phyloP scores from a whole-genome alignment of 2,797 vertebrate genomes.

The Acanthiza pusilla region DNA sequence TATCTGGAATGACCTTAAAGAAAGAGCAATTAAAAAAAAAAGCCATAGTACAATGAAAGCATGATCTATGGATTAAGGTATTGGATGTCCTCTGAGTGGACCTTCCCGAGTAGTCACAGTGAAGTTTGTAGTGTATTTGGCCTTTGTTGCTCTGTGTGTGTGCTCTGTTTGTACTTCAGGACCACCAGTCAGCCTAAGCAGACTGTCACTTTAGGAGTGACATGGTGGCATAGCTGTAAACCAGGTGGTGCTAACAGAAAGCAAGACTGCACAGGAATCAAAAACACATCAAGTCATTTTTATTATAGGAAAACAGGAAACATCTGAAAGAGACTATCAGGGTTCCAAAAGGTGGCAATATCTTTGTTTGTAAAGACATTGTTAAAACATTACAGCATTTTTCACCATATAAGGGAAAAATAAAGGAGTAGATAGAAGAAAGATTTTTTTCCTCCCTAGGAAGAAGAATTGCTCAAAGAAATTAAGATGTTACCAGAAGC shows the following conservation, averaged over 20 bases:
- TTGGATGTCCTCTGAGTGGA: neutral
- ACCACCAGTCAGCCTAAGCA: neutral
- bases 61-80: neutral
- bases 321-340: conserved; percentile 13
- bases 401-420: conserved; percentile 7
- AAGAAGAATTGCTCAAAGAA: neutral
- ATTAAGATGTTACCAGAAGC: neutral
- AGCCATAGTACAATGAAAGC: neutral
- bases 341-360: neutral
- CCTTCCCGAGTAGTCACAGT: neutral
- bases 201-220: neutral
- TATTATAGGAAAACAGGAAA: conserved; percentile 33
- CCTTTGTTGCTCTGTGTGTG: neutral
- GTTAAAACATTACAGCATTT: neutral
- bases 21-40: neutral
- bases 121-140: neutral
- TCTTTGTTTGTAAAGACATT: conserved; percentile 5
- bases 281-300: neutral
- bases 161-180: neutral
- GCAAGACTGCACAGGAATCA: conserved; percentile 6
- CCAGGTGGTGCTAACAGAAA: neutral
- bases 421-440: neutral
- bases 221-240: neutral
- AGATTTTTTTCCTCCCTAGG: neutral
- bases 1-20: neutral